Evolutionary conservation across 2,888 invertebrate genomes (phyloP).

Genomic region (Torymus tubicola): DNA sequence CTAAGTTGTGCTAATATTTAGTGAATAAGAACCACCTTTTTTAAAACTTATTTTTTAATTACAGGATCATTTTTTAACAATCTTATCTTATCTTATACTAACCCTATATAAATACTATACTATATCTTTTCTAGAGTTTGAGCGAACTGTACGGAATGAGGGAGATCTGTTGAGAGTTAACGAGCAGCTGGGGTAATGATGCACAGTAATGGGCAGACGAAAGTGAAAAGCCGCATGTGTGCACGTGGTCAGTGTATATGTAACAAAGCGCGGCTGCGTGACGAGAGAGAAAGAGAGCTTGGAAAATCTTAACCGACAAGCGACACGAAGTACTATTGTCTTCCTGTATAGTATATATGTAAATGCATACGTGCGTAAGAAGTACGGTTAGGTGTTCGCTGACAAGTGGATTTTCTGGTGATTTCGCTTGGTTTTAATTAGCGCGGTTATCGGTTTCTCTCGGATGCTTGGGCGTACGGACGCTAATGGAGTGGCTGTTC

Average conservation of each 20-base stretch:
- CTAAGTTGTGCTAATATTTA: too few species aligned
- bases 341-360: neutral
- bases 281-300: conserved; percentile 4
- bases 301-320: conserved; percentile 22
- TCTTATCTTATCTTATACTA: too few species aligned
- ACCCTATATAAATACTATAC: too few species aligned
- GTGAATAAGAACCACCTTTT: too few species aligned
- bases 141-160: conserved; percentile 29
- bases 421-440: conserved; percentile 18
- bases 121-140: neutral
- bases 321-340: conserved; percentile 46
- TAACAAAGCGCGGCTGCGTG: conserved; percentile 37
- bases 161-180: conserved; percentile 24
- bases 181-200: conserved; percentile 47
- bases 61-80: too few species aligned
- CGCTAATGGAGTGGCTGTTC: too few species aligned
- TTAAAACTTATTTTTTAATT: too few species aligned
- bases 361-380: too few species aligned
- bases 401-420: neutral
- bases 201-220: conserved; percentile 46
- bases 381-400: neutral
- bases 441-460: neutral
- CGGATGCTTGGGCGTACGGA: neutral
- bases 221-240: conserved; percentile 47
- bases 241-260: neutral